Base-by-base conservation (phyloP, 1,140 invertebrate genomes). In the Proales similis region DNA sequence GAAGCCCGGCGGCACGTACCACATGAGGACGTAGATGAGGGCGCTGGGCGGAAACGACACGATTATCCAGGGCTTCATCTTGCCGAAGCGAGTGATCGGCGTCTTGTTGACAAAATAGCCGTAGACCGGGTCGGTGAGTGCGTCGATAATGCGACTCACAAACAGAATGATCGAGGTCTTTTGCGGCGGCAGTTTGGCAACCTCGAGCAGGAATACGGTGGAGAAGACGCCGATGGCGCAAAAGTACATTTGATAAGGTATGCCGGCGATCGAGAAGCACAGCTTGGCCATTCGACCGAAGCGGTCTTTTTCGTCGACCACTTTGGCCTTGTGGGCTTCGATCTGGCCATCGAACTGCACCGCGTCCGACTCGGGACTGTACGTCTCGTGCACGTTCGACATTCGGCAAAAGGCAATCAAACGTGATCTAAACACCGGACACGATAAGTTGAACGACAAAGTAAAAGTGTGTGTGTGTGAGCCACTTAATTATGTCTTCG, bases 31-130 rank as follows among this genome's bases (percentile, higher is more conserved):
- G 26, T 62, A 62, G 6, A 9, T 29, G 12, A 62, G 24, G 26
- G 57, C 42, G 14, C 39, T 36, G 27, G 45, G 30, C 12, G 57
- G 57, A 43, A 62, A 46, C 12, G 57, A 43, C 0, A 30, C 42
- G 19, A 36, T 30, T 22, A 62, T 62, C 57, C 57, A 62, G 5
- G 57, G 57, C 26, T 47, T 45, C 57, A 62, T 62, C 38, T 47
- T 45, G 4, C 57, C 57, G 38, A 62, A 62, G 27, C 57, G 14
- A 6, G 57, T 62, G 4, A 47, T 14, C 12, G 29, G 29, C n/a
- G 43, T 47, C 38, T 62, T 62, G 7, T 45, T 46, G 9, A 62
- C 57, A 12, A 62, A 22, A 1, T 47, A 19, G 9, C 57, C 57
- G 14, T 46, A 46, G 11, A 62, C 38, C 24, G 57, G 57, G 27